phyloP scores from a whole-genome alignment of 2,888 invertebrate species.

The Watsonalla binaria region DNA sequence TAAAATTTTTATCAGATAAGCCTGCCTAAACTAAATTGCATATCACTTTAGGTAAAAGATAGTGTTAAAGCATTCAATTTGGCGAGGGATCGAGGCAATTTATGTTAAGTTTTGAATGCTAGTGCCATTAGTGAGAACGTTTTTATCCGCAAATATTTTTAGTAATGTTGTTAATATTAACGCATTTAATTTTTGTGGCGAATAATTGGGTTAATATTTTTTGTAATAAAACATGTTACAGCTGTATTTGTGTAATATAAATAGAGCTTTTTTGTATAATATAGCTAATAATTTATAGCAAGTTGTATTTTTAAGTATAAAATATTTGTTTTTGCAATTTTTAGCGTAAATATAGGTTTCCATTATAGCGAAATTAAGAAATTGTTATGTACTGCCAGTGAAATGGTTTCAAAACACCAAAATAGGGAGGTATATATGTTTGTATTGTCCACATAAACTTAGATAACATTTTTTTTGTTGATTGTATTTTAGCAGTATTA shows the following conservation, averaged over 20 bases:
- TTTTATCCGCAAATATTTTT: slow-evolving; percentile 25
- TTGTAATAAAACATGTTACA: slow-evolving; percentile 14
- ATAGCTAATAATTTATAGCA: slow-evolving; percentile 53
- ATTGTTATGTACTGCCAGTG: slow-evolving; percentile 69
- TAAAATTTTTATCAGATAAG: slow-evolving; percentile 29
- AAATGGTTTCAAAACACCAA: slow-evolving; percentile 69
- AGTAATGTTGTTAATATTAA: slow-evolving; percentile 15
- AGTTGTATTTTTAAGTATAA: slow-evolving; percentile 38
- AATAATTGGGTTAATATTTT: too few relatives aligned
- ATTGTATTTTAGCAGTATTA: slow-evolving; percentile 1
- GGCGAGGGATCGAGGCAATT: slow-evolving; percentile 9
- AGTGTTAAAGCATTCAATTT: slow-evolving; percentile 19
- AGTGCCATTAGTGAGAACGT: slow-evolving; percentile 28
- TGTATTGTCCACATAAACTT: slow-evolving; percentile 43
- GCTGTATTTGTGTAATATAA: slow-evolving; percentile 27
- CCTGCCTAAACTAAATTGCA: slow-evolving; percentile 75
- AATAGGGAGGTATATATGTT: slow-evolving; percentile 41
- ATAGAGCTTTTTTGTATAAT: slow-evolving; percentile 34
- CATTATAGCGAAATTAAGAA: slow-evolving; percentile 46
- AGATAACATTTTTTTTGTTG: slow-evolving; percentile 18
- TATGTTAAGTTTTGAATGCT: slow-evolving; percentile 34
- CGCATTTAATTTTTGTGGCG: slow-evolving; percentile 1
- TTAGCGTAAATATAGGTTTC: slow-evolving; percentile 42
- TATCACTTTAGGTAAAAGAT: slow-evolving; percentile 56
- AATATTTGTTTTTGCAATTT: slow-evolving; percentile 46